Percentiles rank a stretch among this genome's conserved stretches.
Evolutionary conservation across 2,113 vertebrate genomes (phyloP).

Genomic region (Cettia cetti): DNA sequence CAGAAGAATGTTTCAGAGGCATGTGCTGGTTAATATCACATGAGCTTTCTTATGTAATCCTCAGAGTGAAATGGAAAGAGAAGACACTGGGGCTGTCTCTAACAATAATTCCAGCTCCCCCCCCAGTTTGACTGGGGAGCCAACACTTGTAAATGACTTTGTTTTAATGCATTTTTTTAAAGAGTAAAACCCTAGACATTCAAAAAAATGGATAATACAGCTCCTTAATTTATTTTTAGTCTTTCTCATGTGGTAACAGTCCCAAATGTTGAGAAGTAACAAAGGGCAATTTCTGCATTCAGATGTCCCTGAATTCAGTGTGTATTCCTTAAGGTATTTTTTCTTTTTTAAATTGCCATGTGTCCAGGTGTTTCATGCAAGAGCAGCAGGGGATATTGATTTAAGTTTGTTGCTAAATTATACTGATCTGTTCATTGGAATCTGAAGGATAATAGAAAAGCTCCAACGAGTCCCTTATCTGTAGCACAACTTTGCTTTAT

Average conservation of each 20-base stretch:
- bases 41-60: not conserved
- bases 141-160: not conserved
- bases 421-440: not conserved
- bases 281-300: not conserved
- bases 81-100: accelerated
- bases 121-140: not conserved
- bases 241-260: not conserved
- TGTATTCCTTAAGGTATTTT: not conserved
- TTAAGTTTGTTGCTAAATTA: not conserved
- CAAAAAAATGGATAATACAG: not conserved
- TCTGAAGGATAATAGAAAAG: not conserved
- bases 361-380: not conserved
- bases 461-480: not conserved
- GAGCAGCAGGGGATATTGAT: not conserved
- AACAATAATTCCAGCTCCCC: not conserved
- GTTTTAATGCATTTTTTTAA: not conserved
- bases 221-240: not conserved
- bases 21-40: not conserved
- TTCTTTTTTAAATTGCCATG: not conserved
- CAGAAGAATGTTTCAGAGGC: not conserved
- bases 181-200: not conserved
- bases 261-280: not conserved
- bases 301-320: not conserved
- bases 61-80: not conserved
- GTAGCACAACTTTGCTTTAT: not conserved